phyloP scores from a whole-genome alignment of 2,113 vertebrate species.

The Maccullochella peelii region DNA sequence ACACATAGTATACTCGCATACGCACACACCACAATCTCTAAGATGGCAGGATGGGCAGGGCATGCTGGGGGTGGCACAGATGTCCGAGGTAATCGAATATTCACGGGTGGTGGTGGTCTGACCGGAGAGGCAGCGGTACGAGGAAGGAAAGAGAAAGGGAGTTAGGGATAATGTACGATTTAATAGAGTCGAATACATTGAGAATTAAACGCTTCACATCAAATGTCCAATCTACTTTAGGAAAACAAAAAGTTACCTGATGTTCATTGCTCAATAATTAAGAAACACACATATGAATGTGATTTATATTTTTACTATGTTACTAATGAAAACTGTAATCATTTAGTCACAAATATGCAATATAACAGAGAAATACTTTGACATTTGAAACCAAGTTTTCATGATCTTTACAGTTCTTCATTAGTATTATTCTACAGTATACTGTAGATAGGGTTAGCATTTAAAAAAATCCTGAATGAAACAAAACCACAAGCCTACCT shows the following conservation, averaged over 20 bases:
- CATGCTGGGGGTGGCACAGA: conserved; percentile 72
- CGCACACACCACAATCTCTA: conserved; percentile 10
- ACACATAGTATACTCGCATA: conserved; percentile 5
- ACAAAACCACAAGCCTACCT: neutral
- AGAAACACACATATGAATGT: neutral
- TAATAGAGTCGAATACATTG: neutral
- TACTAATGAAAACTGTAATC: no score
- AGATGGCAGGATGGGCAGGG: conserved; percentile 58
- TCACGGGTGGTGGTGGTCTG: conserved; percentile 62
- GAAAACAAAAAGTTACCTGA: neutral
- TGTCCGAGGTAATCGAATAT: conserved; percentile 75
- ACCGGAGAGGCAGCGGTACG: conserved; percentile 49
- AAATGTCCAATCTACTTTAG: neutral
- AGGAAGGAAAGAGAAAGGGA: neutral
- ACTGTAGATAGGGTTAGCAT: neutral
- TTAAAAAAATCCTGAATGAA: neutral
- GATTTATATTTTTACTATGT: neutral
- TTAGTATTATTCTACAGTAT: neutral
- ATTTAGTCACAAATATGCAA: neutral
- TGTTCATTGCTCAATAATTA: neutral
- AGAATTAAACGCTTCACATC: neutral
- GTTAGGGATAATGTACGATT: neutral
- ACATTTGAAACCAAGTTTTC: neutral
- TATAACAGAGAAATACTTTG: neutral
- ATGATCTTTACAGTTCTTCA: no score